Base-by-base conservation (phyloP, 2,888 invertebrate species). In the Tanypteryx hageni region DNA sequence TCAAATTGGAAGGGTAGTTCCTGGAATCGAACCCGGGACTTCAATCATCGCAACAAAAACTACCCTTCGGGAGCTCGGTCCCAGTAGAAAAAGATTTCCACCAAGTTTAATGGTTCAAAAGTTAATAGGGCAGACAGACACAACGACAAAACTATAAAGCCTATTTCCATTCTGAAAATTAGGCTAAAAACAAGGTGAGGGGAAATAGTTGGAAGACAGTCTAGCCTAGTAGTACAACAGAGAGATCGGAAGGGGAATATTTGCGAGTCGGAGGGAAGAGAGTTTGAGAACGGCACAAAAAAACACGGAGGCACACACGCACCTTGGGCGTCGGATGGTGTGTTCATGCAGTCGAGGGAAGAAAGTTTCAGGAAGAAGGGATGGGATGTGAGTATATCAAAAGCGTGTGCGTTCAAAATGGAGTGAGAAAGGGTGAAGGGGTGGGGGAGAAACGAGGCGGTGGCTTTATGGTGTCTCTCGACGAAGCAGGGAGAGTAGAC, bases 291-390 rank as follows among this genome's bases (percentile, higher is more conserved):
- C 76, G 76, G 27, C 22, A 7, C 22, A 27, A 11, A 44, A 76
- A 27, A 76, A 22, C 22, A 76, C 0, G 11, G 76, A 22, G 76
- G 22, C 22, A 22, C 22, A 76, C 76, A 76, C 76, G 27, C n/a
- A 68, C 68, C 0, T 68, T 22, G 76, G 76, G 76, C 76, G 22
- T 76, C 76, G 68, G 68, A 68, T 68, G 68, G 18, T 22, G 68
- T 22, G 68, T 68, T 64, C 14, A 13, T 22, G 76, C 22, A 22
- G 8, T 27, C 27, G 76, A 76, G 13, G 76, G 76, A 76, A 76
- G 76, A 76, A 76, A 76, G 27, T 76, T 76, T 27, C 76, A 76
- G 22, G 76, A 27, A n/a, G 76, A 64, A 76, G 22, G 76, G 76
- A 14, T 2, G 76, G 76, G 22, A 44, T 44, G 44, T 76, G 27